Conservation (phyloP, 2,888 invertebrate species). For the Halictus ligatus region DNA sequence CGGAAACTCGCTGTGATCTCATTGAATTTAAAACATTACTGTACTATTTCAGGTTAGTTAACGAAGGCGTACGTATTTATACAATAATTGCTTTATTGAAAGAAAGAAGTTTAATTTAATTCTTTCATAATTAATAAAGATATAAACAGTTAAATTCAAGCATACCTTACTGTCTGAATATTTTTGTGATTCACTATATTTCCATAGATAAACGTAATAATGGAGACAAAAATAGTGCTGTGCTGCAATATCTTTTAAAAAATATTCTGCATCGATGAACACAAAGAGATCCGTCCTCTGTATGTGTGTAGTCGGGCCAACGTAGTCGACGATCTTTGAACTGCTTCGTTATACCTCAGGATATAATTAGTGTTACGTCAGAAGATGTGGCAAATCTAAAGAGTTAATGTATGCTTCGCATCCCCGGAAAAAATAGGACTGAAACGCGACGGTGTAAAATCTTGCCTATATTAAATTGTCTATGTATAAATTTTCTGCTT, state of each 20-base stretch:
- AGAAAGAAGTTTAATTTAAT: too few species aligned
- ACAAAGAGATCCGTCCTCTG: not conserved
- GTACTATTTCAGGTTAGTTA: too few species aligned
- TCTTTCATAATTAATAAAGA: too few species aligned
- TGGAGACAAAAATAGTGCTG: not conserved
- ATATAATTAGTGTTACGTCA: conserved; percentile 48
- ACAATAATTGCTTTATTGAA: too few species aligned
- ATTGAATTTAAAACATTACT: too few species aligned
- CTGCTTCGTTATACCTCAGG: conserved; percentile 17
- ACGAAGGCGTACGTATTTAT: too few species aligned
- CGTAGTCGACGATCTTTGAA: conserved; percentile 11
- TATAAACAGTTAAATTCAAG: too few species aligned
- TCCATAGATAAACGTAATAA: not conserved
- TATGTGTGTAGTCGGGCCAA: not conserved
- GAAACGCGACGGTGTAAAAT: not conserved
- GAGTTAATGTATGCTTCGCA: conserved; percentile 13
- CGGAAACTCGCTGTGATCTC: too few species aligned
- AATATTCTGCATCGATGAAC: not conserved
- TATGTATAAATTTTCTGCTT: not conserved
- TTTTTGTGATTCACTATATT: too few species aligned
- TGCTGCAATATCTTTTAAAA: not conserved
- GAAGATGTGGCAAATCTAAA: conserved; percentile 28
- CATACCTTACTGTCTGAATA: too few species aligned
- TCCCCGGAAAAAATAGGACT: not conserved
- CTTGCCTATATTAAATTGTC: not conserved